phyloP scores from a whole-genome alignment of 2,797 vertebrate genomes.

The Vultur gryphus region DNA sequence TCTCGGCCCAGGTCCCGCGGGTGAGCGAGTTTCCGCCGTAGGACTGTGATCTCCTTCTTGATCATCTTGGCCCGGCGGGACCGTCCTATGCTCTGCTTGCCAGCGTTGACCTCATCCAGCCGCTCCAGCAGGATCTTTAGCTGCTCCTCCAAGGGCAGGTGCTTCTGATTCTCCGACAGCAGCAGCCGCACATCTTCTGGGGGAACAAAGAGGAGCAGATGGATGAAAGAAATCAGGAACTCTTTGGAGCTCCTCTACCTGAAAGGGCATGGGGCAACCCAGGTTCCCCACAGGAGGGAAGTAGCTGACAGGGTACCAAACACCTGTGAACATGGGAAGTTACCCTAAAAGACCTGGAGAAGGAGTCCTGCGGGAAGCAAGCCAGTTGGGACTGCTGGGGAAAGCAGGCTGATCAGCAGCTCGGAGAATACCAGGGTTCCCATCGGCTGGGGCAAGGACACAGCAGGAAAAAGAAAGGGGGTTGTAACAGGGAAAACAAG shows the following conservation, averaged over 20 bases:
- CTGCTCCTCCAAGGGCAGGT: conserved; percentile 92
- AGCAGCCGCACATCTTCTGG: conserved; percentile 82
- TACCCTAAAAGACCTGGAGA: not conserved
- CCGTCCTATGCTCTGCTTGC: conserved; percentile 93
- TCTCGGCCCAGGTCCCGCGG: conserved; percentile 85
- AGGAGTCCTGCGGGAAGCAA: not conserved
- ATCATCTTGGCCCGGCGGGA: conserved; percentile 94
- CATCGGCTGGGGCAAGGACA: not conserved
- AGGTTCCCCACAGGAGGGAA: not conserved
- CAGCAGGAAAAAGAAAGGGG: not conserved
- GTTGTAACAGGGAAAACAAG: not conserved
- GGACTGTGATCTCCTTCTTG: conserved; percentile 92
- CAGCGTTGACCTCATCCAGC: conserved; percentile 87
- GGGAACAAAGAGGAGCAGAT: not conserved
- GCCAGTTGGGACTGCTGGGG: not conserved
- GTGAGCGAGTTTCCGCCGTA: conserved; percentile 92
- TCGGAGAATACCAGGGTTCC: not conserved
- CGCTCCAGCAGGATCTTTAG: conserved; percentile 87
- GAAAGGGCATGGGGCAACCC: not conserved
- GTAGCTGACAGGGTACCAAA: not conserved
- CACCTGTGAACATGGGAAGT: not conserved
- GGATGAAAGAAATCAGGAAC: not conserved
- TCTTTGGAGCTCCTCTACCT: not conserved
- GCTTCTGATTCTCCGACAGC: conserved; percentile 87
- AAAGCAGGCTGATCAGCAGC: not conserved